A percentile compares a stretch with the other conserved stretches of the same genome.
Conservation (phyloP, 2,113 vertebrate genomes). For the Chrysochloris asiatica region DNA sequence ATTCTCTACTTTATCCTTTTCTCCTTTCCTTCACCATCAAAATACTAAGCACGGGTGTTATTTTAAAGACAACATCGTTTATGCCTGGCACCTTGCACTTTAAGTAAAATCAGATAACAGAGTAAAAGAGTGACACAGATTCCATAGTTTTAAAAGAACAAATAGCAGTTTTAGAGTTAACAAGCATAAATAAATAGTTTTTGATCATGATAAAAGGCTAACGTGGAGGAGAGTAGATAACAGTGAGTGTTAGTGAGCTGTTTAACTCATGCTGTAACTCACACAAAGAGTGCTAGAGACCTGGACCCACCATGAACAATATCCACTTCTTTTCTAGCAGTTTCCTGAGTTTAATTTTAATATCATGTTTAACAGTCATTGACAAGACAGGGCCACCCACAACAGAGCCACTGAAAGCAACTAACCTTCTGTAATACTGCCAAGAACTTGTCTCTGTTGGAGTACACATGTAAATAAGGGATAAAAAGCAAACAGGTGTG, state of each 20-base stretch:
- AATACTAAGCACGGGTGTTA: not conserved
- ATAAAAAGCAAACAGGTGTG: constrained; percentile 31
- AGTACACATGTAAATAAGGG: not conserved
- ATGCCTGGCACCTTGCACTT: not conserved
- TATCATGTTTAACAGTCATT: not conserved
- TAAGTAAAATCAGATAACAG: not conserved
- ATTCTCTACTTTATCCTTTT: not conserved
- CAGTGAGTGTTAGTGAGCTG: not conserved
- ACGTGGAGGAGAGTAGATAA: not conserved
- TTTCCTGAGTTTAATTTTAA: not conserved
- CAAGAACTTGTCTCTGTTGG: not conserved
- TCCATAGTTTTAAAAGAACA: not conserved
- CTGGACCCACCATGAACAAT: not conserved
- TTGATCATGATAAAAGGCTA: not conserved
- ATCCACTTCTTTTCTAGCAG: not conserved
- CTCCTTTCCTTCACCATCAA: not conserved
- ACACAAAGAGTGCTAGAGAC: not conserved
- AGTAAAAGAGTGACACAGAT: not conserved
- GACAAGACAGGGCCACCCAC: constrained; percentile 42
- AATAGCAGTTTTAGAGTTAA: not conserved
- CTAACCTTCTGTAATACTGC: not conserved
- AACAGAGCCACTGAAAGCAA: not conserved
- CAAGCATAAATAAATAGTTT: not conserved
- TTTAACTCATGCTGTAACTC: too few relatives aligned
- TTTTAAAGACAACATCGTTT: not conserved